These are phyloP conservation scores for Gyrodactylus bullatarudis DNA, from an alignment of 1,140 invertebrate genomes.

Conservation along the genomic window DNA sequence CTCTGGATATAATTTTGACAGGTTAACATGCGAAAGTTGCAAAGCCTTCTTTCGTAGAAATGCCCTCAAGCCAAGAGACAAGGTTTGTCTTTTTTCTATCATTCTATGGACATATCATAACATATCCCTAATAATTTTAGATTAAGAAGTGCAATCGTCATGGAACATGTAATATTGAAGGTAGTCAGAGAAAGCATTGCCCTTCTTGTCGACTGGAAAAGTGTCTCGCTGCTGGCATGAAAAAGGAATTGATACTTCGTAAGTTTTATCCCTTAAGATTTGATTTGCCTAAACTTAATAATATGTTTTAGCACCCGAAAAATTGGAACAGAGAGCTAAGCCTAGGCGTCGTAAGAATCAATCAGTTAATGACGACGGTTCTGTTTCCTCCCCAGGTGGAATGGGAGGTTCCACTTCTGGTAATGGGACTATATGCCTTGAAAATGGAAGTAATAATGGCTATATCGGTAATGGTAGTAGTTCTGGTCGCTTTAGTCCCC, in stretches of 20 bases:
- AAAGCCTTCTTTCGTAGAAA: conserved; percentile 87
- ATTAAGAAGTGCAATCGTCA: conserved; percentile 2
- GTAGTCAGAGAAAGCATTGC: conserved; percentile 63
- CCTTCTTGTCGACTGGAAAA: conserved; percentile 70
- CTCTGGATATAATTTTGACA: conserved; percentile 86
- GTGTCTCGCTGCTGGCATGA: conserved; percentile 63
- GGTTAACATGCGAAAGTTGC: conserved; percentile 79
- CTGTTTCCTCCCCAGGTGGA: background rate
- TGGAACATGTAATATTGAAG: conserved; percentile 54
- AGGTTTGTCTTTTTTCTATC: background rate
- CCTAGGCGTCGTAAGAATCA: background rate
- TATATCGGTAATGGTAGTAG: background rate
- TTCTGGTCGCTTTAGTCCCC: background rate
- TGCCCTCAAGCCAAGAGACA: conserved; percentile 31
- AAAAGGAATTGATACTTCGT: conserved; percentile 52
- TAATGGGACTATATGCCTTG: background rate
- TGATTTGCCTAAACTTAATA: background rate
- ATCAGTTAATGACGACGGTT: conserved; percentile 1
- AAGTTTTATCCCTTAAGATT: conserved; percentile 5
- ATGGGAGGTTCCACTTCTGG: background rate
- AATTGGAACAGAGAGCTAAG: conserved; percentile 6
- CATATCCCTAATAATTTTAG: background rate
- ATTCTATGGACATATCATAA: too few relatives aligned
- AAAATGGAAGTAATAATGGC: background rate
- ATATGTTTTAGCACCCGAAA: conserved; percentile 1